Percentiles rank a stretch among this genome's conserved stretches.
phyloP scores from a whole-genome alignment of 1,140 invertebrate genomes.

The Drosophila dunni region DNA sequence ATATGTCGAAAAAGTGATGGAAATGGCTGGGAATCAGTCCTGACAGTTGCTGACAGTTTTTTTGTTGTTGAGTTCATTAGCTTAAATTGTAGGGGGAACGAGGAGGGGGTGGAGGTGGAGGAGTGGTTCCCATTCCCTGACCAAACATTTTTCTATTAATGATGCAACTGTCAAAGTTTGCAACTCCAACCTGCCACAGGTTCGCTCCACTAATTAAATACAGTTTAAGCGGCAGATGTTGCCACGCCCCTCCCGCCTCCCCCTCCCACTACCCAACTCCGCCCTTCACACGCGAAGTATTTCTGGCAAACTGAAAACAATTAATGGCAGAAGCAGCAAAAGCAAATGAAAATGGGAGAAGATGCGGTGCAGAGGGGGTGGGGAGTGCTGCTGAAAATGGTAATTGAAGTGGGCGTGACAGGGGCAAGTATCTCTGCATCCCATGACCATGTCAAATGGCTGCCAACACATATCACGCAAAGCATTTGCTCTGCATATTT shows the following conservation, averaged over 20 bases:
- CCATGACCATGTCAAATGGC: conserved; percentile 40
- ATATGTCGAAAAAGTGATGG: conserved; percentile 1
- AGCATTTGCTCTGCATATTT: conserved; percentile 32
- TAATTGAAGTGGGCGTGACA: not conserved
- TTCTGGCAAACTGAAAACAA: conserved; percentile 49
- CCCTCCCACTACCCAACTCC: not conserved
- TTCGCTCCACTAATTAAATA: conserved; percentile 47
- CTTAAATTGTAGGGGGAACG: not conserved
- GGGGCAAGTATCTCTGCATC: not conserved
- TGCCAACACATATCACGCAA: conserved; percentile 54
- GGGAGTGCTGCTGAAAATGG: not conserved
- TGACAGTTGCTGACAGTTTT: conserved; percentile 29
- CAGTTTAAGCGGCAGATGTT: conserved; percentile 23
- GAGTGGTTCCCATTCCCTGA: not conserved
- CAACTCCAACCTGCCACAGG: conserved; percentile 28
- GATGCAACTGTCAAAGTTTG: conserved; percentile 74
- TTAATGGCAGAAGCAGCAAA: conserved; percentile 38
- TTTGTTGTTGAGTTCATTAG: conserved; percentile 49
- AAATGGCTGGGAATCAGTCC: conserved; percentile 47
- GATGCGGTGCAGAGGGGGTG: not conserved
- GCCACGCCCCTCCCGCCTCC: not conserved
- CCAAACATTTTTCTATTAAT: conserved; percentile 51
- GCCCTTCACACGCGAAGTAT: too few species aligned
- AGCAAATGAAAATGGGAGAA: not conserved
- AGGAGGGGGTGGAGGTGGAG: too few species aligned